Percentiles rank a stretch among this genome's conserved stretches.
These are phyloP conservation scores for Diadema setosum DNA, from an alignment of 35 echinoderm and acorn worm genomes.

Conservation along the genomic window DNA sequence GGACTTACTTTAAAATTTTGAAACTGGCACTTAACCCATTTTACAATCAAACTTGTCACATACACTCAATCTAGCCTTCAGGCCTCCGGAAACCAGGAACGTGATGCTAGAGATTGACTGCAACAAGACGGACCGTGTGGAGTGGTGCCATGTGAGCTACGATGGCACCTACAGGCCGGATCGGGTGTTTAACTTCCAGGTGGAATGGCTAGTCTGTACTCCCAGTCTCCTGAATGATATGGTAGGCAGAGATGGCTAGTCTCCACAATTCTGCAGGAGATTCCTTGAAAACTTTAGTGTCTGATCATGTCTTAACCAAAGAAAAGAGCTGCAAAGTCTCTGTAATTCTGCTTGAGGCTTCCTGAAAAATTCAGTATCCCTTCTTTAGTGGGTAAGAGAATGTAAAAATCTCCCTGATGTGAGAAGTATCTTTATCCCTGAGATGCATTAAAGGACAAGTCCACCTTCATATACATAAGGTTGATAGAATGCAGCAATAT, in stretches of 20 bases:
- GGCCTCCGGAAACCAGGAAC: constrained; percentile 36
- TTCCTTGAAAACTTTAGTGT: not conserved
- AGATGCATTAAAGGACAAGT: no score
- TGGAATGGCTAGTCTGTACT: constrained; percentile 84
- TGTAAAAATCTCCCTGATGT: no score
- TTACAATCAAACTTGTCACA: no score
- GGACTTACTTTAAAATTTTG: no score
- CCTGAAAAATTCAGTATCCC: no score
- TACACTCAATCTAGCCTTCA: not conserved
- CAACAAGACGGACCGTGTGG: constrained; percentile 51
- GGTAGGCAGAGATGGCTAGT: constrained; percentile 64
- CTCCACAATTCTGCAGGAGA: no score
- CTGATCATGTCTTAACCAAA: not conserved
- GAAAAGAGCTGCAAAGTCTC: not conserved
- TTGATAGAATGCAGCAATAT: no score
- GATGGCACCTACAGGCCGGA: constrained; percentile 58
- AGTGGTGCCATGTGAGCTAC: constrained; percentile 88
- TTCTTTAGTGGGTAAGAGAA: no score
- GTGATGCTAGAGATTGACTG: constrained; percentile 70
- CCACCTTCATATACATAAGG: no score
- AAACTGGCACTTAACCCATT: not conserved
- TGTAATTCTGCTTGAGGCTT: not conserved
- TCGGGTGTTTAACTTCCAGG: constrained; percentile 77
- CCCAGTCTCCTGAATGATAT: constrained; percentile 67
- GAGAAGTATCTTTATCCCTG: no score